Evolutionary conservation across 1,140 invertebrate genomes (phyloP).

Genomic region (Platorchestia sp.): DNA sequence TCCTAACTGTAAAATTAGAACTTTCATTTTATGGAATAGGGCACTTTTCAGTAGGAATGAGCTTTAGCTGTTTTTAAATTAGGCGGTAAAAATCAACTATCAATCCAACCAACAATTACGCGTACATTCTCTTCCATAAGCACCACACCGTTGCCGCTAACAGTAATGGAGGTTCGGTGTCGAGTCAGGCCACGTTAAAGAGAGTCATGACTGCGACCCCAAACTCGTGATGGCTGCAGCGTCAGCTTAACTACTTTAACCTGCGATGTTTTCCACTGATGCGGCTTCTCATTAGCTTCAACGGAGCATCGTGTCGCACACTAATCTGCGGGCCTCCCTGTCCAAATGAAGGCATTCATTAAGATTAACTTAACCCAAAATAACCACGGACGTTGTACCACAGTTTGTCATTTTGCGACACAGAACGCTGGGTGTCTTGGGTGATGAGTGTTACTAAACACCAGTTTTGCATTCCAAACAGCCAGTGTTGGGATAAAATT

Average conservation of each 20-base stretch:
- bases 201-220: too few relatives aligned
- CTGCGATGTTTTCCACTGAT: background rate
- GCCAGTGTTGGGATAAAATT: background rate
- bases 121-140: background rate
- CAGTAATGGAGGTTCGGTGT: background rate
- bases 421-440: background rate
- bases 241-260: constrained; percentile 7
- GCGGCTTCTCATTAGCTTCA: background rate
- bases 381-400: background rate
- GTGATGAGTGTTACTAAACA: background rate
- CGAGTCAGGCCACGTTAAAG: background rate
- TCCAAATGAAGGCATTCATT: background rate
- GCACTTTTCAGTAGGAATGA: background rate
- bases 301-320: background rate
- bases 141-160: background rate
- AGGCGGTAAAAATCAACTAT: background rate
- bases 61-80: background rate
- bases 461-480: background rate
- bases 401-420: background rate
- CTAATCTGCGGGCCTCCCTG: background rate
- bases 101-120: background rate
- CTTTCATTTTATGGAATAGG: too few relatives aligned
- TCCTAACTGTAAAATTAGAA: background rate
- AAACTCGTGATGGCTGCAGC: background rate
- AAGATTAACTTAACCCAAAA: background rate